A percentile compares a stretch with the other conserved stretches of the same genome.
Evolutionary conservation across 2,113 vertebrate genomes (phyloP).

Genomic region (Lophius piscatorius): DNA sequence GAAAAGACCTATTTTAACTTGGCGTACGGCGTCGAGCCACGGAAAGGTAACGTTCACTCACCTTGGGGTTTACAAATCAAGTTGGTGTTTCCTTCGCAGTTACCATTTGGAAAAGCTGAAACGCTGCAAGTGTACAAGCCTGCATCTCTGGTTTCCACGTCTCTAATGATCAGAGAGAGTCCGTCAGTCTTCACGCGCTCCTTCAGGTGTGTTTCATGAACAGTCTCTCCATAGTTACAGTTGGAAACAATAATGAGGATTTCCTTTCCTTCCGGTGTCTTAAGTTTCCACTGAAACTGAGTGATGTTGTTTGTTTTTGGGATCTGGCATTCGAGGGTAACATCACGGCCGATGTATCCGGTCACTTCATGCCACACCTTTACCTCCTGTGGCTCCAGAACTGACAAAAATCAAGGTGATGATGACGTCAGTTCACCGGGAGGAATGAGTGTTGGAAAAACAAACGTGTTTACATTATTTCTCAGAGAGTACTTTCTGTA

Average conservation of each 20-base stretch:
- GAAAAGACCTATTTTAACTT: too few species aligned
- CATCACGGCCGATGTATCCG: conserved; percentile 61
- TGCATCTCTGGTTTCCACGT: conserved; percentile 64
- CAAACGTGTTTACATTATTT: too few species aligned
- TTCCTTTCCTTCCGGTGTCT: fast-evolving
- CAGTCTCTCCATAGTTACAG: neutral
- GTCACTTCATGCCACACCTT: conserved; percentile 37
- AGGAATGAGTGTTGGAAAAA: too few species aligned
- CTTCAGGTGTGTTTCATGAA: conserved; percentile 23
- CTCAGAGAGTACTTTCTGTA: too few species aligned
- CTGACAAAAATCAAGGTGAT: conserved; percentile 16
- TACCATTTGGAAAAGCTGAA: conserved; percentile 71
- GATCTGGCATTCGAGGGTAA: conserved; percentile 70
- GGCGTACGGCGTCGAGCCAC: too few species aligned
- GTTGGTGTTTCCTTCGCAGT: conserved; percentile 44
- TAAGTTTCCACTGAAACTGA: conserved; percentile 68
- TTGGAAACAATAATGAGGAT: conserved; percentile 58
- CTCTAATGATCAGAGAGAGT: conserved; percentile 69
- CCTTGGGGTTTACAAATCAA: conserved; percentile 71
- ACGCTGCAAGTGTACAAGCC: conserved; percentile 78
- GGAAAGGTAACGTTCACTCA: conserved; percentile 48
- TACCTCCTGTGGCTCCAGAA: conserved; percentile 42
- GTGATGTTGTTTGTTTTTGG: fast-evolving
- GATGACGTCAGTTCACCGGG: too few species aligned
- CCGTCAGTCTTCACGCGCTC: conserved; percentile 40